A percentile compares a stretch with the other conserved stretches of the same genome.
Evolutionary conservation across 2,797 vertebrate genomes (phyloP).

Genomic region (Anomalospiza imberbis): DNA sequence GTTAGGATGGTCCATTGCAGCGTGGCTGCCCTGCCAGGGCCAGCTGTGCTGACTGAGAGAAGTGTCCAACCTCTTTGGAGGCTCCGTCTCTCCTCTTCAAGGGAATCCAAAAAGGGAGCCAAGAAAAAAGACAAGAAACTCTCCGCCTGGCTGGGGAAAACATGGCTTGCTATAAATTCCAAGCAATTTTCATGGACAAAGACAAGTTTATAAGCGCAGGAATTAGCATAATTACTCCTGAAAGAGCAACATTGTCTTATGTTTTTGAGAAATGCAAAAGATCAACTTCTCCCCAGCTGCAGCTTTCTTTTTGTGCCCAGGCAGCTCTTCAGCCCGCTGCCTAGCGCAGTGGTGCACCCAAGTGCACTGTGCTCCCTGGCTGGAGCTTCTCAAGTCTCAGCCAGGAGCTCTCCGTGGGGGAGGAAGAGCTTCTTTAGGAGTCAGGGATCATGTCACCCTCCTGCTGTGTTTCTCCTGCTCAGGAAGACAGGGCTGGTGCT

Average conservation of each 20-base stretch:
- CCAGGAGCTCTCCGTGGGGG: not conserved
- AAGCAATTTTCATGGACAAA: conserved; percentile 38
- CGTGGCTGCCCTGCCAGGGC: rapidly evolving
- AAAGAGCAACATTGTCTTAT: conserved; percentile 20
- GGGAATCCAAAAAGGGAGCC: not conserved
- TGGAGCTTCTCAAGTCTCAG: not conserved
- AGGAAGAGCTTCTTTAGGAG: not conserved
- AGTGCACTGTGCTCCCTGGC: not conserved
- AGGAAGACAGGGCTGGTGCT: not conserved
- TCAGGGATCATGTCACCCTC: not conserved
- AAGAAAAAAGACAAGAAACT: not conserved
- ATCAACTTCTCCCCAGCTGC: not conserved
- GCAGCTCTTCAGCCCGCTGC: not conserved
- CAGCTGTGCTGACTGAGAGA: not conserved
- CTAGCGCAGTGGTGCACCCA: not conserved
- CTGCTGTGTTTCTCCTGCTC: not conserved
- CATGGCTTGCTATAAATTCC: conserved; percentile 8
- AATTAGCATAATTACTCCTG: conserved; percentile 38
- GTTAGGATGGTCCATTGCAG: not conserved
- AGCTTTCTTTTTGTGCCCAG: not conserved
- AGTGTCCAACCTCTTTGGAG: not conserved
- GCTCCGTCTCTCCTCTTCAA: not conserved
- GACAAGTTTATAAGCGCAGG: conserved; percentile 16
- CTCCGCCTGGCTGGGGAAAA: not conserved
- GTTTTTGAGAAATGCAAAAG: not conserved